Base-by-base conservation (phyloP, 2,888 invertebrate species). In the Piscicola geometra region DNA sequence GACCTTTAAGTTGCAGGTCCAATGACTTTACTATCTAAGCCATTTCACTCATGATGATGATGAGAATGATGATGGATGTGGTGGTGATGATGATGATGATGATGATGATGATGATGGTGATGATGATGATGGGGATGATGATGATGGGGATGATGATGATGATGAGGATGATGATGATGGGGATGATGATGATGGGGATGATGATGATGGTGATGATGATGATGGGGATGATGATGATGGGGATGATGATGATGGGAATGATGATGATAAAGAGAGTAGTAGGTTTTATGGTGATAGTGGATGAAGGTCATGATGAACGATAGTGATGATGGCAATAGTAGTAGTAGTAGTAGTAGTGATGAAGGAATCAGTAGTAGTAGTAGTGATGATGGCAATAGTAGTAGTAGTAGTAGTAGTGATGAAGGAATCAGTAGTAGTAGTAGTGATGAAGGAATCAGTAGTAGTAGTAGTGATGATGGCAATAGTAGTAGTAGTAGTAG, bases 201-300 rank as follows among this genome's bases (percentile, higher is more conserved):
- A 68, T 68, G 68, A 71, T 71, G 71, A 71, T 71, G 71, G 41
- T 71, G 71, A 71, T 47, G 71, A 71, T 71, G 71, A 25, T 71
- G 47, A 18, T 71, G 71, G 47, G 5, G 71, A 36, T 68, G 33
- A 30, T 68, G 68, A 30, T 68, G 68, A 68, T 68, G 68, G 30
- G 12, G 68, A 30, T 68, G 68, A 68, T 68, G 68, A 68, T 68
- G 68, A 68, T 68, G 68, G 30, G 12, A 32, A 33, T 68, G 68
- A 68, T 68, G 68, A 68, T 68, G 68, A 68, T 68, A 32, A 33
- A 28, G 68, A 33, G 18, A 28, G 25, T 66, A 28, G 25, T 66
- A 28, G 25, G 18, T 12, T 12, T 68, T 5, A 33, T 68, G 68
- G 21, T 68, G 68, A 68, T 68, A 32, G 21, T 68, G 68, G 68